Evolutionary conservation across 2,888 invertebrate genomes (phyloP), one percentile per base, ranked within the genome.

Genomic region (Alviniconcha strummeri): DNA sequence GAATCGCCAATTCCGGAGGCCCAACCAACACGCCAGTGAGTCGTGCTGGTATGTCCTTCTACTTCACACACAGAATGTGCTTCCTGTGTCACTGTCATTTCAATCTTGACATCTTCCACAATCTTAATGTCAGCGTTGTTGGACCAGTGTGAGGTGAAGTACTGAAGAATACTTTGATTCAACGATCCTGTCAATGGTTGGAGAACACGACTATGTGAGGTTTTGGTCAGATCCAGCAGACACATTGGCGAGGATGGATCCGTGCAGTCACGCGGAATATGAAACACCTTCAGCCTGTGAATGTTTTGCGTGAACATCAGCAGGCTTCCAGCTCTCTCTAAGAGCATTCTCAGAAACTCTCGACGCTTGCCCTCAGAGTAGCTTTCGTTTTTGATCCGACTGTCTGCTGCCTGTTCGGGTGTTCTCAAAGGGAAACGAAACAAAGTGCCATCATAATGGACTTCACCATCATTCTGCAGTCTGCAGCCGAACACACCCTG

Each of bases 361-460:
- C 81, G 83, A 83, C 92, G 86, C 80, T 93, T 91, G 9, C 85
- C 72, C 19, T 85, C 84, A 56, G 88, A 86, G 82, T 92, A 93
- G 82, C 87, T 86, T 19, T 88, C 74, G 9, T 83, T 75, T 79
- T 89, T 89, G 64, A 93, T 92, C 81, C 91, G 89, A 86, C 92
- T 93, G 60, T 79, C 79, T 7, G 82, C 74, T 8, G 92, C 91
- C 82, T 92, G 91, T 8, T 83, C 75, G 17, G 75, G 81, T 57
- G 91, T 92, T 82, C 93, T 84, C n/a, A 93, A 88, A 7, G 93
- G 93, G 72, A 93, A 88, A 55, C 93, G 85, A 84, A 93, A 92
- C 56, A 93, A 86, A 7, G 93, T 92, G 7, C 91, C 92, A 57
- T 87, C 81, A 84, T 87, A 91, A 13, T 69, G 36, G 11, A 86